Base-by-base conservation (phyloP, 1,140 invertebrate genomes). In the Drosophila nikananu region DNA sequence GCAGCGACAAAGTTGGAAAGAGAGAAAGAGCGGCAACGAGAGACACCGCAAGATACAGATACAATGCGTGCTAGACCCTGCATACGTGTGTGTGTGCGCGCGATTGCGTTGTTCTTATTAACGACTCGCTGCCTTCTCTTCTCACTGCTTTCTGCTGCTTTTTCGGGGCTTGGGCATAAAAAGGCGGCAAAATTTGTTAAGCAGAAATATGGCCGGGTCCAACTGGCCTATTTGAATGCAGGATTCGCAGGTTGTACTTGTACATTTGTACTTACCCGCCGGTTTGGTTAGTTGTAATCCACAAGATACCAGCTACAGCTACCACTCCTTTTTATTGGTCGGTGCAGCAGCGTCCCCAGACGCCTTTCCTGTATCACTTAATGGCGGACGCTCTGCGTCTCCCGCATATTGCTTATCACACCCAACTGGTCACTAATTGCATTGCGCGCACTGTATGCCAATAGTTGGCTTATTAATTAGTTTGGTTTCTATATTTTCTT, bases 51-150 rank as follows among this genome's bases (percentile, higher is more conserved):
- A 62, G 59, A 80, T 80, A 80, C 65, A 83, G 61, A 83, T 63
- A 83, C 61, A 51, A 64, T 63, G 64, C 61, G 52, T 79, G 63
- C 77, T 63, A 23, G 27, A 35, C 19, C 17, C 30, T 23, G 41
- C 15, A 42, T 54, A 42, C 32, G 42, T 74, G 59, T 78, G 48
- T 60, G 32, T 32, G 46, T 68, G 77, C 62, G 78, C 57, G 54
- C 21, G 81, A 81, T 81, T 84, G 77, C 81, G 81, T 84, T 84
- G 82, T 84, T 84, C 82, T 84, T 84, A 81, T 84, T 86, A 71
- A 71, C 67, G 82, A 86, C 78, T 80, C 57, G 71, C 77, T 84
- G 60, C 48, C 72, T 77, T 61, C 55, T 49, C 23, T 62, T 63
- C 49, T 48, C 66, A 39, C 44, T 13, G n/a, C 48, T 44, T 30